phyloP scores from a whole-genome alignment of 2,888 invertebrate genomes.

The Tetrapedia diversipes region DNA sequence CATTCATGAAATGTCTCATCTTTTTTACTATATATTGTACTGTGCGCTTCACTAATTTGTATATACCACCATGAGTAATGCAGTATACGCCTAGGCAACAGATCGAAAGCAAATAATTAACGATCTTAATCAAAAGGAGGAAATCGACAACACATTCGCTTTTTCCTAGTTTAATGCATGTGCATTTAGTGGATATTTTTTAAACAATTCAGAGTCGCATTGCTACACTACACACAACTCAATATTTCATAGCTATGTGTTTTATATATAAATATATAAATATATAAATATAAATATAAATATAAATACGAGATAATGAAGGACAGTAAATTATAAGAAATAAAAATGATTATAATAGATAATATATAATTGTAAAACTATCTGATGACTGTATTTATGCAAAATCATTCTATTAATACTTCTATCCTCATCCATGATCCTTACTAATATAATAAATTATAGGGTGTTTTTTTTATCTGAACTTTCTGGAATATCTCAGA shows the following conservation, averaged over 20 bases:
- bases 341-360: conserved; percentile 79
- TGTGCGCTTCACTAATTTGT: conserved; percentile 53
- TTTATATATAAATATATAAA: conserved; percentile 78
- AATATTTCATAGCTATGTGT: conserved; percentile 76
- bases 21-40: conserved; percentile 44
- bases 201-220: conserved; percentile 70
- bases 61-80: conserved; percentile 41
- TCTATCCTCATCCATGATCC: neutral
- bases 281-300: conserved; percentile 74
- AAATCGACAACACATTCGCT: conserved; percentile 59
- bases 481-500: no score
- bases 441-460: neutral
- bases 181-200: conserved; percentile 66
- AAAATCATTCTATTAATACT: conserved; percentile 52
- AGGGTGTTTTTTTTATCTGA: no score
- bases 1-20: conserved; percentile 28
- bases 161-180: conserved; percentile 66
- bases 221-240: conserved; percentile 70
- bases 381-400: conserved; percentile 69
- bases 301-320: conserved; percentile 72
- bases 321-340: conserved; percentile 76
- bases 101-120: conserved; percentile 11
- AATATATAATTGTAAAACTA: conserved; percentile 79
- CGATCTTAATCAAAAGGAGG: conserved; percentile 29
- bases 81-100: conserved; percentile 30